phyloP scores from a whole-genome alignment of 2,888 invertebrate species.

The Diplolepis rosae region DNA sequence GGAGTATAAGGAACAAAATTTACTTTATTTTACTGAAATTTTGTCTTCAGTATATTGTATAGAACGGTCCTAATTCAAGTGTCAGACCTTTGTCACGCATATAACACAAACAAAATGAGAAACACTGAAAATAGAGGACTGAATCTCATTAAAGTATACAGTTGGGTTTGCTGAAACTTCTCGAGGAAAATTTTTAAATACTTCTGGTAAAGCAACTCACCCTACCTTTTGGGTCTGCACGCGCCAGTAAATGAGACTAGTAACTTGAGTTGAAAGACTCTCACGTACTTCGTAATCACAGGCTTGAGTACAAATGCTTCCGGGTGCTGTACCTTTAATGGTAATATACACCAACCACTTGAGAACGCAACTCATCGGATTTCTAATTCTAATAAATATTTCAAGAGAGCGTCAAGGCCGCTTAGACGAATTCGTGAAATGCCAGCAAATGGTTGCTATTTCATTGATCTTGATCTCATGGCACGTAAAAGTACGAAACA shows the following conservation, averaged over 20 bases:
- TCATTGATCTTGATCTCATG: conserved; percentile 22
- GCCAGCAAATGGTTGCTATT: conserved; percentile 48
- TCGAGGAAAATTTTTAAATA: conserved; percentile 7
- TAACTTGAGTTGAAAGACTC: conserved; percentile 63
- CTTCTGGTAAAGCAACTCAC: conserved; percentile 10
- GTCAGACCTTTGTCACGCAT: too few relatives aligned
- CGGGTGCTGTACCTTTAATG: conserved; percentile 62
- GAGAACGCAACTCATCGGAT: conserved; percentile 59
- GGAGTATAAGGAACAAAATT: too few relatives aligned
- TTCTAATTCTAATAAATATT: conserved; percentile 70
- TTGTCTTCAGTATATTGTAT: too few relatives aligned
- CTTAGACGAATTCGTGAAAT: conserved; percentile 51
- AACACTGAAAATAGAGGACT: conserved; percentile 3
- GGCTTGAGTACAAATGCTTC: conserved; percentile 61
- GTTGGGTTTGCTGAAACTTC: neutral
- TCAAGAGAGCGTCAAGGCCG: conserved; percentile 49
- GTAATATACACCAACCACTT: conserved; percentile 63
- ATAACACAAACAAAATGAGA: neutral
- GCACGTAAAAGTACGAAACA: neutral
- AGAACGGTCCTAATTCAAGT: too few relatives aligned
- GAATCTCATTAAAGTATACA: neutral
- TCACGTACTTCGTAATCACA: conserved; percentile 66
- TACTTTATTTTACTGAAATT: too few relatives aligned
- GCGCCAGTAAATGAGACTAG: conserved; percentile 55
- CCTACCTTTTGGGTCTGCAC: conserved; percentile 7